Percentiles rank a stretch among this genome's conserved stretches.
Conservation (phyloP, 2,888 invertebrate genomes). For the Choristoneura rosaceana region DNA sequence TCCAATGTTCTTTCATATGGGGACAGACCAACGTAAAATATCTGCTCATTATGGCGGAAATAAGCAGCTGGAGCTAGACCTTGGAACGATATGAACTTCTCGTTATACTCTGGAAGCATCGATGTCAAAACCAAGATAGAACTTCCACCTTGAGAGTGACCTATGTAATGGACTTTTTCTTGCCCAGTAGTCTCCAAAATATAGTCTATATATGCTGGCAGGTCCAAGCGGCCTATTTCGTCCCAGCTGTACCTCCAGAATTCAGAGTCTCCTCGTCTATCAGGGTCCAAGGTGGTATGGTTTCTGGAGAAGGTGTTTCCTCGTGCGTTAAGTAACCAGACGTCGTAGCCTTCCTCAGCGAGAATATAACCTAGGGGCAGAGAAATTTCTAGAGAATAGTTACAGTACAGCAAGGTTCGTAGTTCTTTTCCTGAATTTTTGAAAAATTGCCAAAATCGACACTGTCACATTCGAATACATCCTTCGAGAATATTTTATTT, state of each 20-base stretch:
- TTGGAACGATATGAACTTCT: slow-evolving; percentile 40
- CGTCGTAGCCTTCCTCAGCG: slow-evolving; percentile 88
- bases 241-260: slow-evolving; percentile 16
- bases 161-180: slow-evolving; percentile 83
- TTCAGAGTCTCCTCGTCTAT: neutral
- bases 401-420: too few species aligned
- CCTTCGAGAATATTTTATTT: too few species aligned
- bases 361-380: slow-evolving; percentile 66
- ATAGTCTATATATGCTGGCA: slow-evolving; percentile 83
- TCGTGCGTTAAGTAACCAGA: slow-evolving; percentile 92
- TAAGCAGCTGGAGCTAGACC: slow-evolving; percentile 35
- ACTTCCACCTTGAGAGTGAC: slow-evolving; percentile 86
- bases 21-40: neutral
- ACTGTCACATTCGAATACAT: too few species aligned
- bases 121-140: slow-evolving; percentile 38
- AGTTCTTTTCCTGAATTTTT: too few species aligned
- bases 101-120: slow-evolving; percentile 41
- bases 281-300: slow-evolving; percentile 45
- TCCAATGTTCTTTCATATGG: slow-evolving; percentile 15
- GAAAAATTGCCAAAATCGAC: too few species aligned
- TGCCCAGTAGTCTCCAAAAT: slow-evolving; percentile 73
- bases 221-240: slow-evolving; percentile 10
- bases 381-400: neutral
- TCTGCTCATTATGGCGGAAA: slow-evolving; percentile 6
- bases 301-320: slow-evolving; percentile 88